These are phyloP conservation scores for Zosterops lateralis DNA, from an alignment of 2,113 vertebrate genomes.

Conservation along the genomic window DNA sequence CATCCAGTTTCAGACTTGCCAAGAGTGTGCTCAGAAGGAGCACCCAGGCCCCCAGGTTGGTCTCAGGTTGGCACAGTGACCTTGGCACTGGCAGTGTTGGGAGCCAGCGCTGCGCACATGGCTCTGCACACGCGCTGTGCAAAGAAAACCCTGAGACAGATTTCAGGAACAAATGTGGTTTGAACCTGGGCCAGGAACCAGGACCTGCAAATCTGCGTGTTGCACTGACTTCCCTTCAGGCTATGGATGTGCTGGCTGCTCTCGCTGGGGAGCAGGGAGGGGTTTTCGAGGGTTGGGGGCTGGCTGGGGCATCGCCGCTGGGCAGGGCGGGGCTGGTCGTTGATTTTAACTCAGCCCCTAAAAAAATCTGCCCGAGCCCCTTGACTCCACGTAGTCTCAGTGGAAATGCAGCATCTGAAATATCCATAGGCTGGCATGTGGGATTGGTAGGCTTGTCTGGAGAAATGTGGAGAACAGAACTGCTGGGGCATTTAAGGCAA, in stretches of 20 bases:
- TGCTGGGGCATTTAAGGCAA: accelerated
- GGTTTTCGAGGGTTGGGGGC: not conserved
- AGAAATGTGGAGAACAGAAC: not conserved
- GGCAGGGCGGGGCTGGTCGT: accelerated
- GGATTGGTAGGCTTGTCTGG: accelerated
- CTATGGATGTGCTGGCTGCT: conserved; percentile 26
- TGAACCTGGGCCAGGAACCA: conserved; percentile 31
- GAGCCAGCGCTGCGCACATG: not conserved
- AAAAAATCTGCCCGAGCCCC: accelerated
- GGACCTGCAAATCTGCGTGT: conserved; percentile 47
- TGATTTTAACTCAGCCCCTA: not conserved
- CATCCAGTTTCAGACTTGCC: not conserved
- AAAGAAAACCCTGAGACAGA: conserved; percentile 31
- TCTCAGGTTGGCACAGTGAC: not conserved
- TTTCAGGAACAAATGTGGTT: conserved; percentile 46
- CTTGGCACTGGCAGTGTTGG: not conserved
- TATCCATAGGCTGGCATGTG: accelerated
- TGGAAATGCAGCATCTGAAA: not conserved
- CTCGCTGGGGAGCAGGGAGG: not conserved
- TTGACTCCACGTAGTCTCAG: not conserved
- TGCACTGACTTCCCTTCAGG: not conserved
- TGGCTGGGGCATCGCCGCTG: accelerated
- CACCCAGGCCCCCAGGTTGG: not conserved
- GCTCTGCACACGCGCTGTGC: not conserved
- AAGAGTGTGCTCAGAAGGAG: not conserved